A percentile compares a stretch with the other conserved stretches of the same genome.
Evolutionary conservation across 2,888 invertebrate species (phyloP).

Genomic region (Eupithecia subumbrata): DNA sequence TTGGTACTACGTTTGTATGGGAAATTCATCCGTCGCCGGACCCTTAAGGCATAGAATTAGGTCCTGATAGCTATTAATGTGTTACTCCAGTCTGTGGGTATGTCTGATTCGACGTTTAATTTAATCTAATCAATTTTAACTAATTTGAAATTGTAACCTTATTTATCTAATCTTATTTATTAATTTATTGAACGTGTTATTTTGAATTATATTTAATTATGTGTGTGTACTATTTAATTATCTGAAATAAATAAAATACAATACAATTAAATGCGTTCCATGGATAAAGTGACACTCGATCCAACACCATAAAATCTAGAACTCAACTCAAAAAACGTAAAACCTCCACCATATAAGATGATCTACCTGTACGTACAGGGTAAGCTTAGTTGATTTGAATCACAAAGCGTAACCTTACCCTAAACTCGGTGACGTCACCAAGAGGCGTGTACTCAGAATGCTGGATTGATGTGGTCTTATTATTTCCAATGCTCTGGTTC

Average conservation of each 20-base stretch:
- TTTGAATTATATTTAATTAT: no score
- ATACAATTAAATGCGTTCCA: not conserved
- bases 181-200: no score
- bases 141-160: no score
- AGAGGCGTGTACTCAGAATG: slow-evolving; percentile 46
- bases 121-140: no score
- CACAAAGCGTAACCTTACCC: slow-evolving; percentile 52
- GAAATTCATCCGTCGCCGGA: no score
- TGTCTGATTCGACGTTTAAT: no score
- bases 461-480: not conserved
- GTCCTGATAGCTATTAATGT: not conserved
- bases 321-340: not conserved
- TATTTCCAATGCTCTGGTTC: not conserved
- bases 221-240: no score
- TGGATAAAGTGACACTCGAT: not conserved
- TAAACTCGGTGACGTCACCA: slow-evolving; percentile 90
- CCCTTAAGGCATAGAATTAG: not conserved
- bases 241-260: no score
- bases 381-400: slow-evolving; percentile 7
- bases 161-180: no score
- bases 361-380: not conserved
- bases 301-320: not conserved
- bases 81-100: no score
- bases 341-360: not conserved
- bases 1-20: no score